phyloP scores from a whole-genome alignment of 2,888 invertebrate genomes.

The Eupithecia pulchellata region DNA sequence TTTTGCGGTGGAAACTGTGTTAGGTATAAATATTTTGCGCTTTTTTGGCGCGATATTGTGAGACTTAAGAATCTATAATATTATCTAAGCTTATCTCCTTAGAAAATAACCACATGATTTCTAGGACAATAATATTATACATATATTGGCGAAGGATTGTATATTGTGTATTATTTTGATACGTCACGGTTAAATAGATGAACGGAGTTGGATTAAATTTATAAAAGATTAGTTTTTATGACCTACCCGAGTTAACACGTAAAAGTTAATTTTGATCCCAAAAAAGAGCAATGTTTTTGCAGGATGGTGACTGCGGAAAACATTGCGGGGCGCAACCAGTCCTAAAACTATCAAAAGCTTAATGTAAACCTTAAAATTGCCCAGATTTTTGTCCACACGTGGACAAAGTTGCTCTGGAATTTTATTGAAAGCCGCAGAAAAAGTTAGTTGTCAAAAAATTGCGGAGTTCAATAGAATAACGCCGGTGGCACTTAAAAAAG shows the following conservation, averaged over 20 bases:
- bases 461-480: constrained; percentile 14
- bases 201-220: no score
- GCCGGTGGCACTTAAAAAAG: constrained; percentile 23
- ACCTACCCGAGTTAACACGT: no score
- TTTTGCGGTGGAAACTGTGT: constrained; percentile 5
- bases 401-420: background rate
- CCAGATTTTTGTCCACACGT: background rate
- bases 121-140: background rate
- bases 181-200: background rate
- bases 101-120: background rate
- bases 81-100: background rate
- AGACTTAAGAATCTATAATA: no score
- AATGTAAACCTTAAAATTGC: no score
- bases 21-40: background rate
- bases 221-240: no score
- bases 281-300: no score
- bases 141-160: no score
- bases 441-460: background rate
- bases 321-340: background rate
- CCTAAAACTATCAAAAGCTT: no score
- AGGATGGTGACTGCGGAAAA: background rate
- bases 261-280: no score
- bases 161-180: background rate
- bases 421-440: background rate
- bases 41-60: background rate